A percentile compares a stretch with the other conserved stretches of the same genome.
Conservation (phyloP, 2,888 invertebrate species). For the Tipula confusa region DNA sequence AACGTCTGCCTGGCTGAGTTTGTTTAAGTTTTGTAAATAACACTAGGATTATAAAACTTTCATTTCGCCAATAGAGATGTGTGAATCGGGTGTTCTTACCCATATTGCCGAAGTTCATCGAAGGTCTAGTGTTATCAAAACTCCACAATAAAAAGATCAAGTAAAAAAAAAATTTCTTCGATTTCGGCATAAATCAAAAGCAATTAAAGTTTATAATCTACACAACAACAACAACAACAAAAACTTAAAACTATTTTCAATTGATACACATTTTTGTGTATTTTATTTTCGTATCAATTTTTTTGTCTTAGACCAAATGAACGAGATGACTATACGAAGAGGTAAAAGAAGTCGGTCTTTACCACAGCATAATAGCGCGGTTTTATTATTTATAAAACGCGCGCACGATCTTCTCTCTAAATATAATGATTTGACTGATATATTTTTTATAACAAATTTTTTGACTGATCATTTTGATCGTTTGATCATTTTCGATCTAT, state of each 20-base stretch:
- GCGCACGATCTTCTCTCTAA: background rate
- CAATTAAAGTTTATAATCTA: background rate
- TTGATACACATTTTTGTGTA: constrained; percentile 9
- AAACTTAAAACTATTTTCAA: background rate
- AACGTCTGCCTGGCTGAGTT: too few relatives aligned
- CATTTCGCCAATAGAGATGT: too few relatives aligned
- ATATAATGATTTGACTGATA: background rate
- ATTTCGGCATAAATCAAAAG: background rate
- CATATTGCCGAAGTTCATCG: too few relatives aligned
- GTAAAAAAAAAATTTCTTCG: background rate
- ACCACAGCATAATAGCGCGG: background rate
- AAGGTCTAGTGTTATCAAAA: too few relatives aligned
- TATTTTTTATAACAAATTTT: background rate
- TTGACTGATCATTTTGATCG: constrained; percentile 15
- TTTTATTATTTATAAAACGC: background rate
- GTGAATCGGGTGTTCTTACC: too few relatives aligned
- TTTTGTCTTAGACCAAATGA: background rate
- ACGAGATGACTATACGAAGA: background rate
- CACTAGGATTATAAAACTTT: too few relatives aligned
- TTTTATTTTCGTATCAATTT: background rate
- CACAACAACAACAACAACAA: background rate
- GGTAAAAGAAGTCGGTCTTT: background rate
- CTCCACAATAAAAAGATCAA: too few relatives aligned
- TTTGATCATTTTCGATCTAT: constrained; percentile 13
- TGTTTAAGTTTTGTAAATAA: too few relatives aligned